Percentiles rank a stretch among this genome's conserved stretches.
phyloP scores from a whole-genome alignment of 2,113 vertebrate species.

The Noturus placidus region DNA sequence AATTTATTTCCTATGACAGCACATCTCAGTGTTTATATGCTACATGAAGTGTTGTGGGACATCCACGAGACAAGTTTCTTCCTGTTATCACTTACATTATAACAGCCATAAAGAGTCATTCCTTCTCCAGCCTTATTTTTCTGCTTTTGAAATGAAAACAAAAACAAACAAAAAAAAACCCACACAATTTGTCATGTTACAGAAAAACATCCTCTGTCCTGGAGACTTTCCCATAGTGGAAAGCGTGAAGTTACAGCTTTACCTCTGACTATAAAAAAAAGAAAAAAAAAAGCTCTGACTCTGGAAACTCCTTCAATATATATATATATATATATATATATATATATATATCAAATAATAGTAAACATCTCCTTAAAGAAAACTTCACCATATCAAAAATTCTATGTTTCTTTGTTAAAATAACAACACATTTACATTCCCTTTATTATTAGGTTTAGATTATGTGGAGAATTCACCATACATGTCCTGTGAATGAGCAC shows the following conservation, averaged over 20 bases:
- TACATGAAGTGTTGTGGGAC: not conserved
- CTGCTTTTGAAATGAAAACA: not conserved
- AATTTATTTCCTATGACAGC: not conserved
- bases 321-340: too few species aligned
- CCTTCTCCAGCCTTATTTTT: not conserved
- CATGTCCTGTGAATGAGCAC: not conserved
- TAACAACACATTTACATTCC: not conserved
- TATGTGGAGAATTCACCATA: not conserved
- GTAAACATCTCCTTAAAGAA: not conserved
- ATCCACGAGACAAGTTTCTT: not conserved
- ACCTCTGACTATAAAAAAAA: not conserved
- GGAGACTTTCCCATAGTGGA: not conserved
- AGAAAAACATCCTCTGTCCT: not conserved
- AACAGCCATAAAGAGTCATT: not conserved
- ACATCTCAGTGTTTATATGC: not conserved
- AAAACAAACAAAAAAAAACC: too few species aligned
- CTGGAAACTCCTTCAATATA: too few species aligned
- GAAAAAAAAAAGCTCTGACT: not conserved
- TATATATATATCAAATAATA: not conserved
- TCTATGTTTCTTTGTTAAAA: not conserved
- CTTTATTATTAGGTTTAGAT: not conserved
- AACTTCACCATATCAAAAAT: not conserved
- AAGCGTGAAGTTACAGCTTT: not conserved
- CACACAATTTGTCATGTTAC: not conserved
- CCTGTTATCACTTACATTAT: not conserved